Percentiles rank a stretch among this genome's conserved stretches.
phyloP scores from a whole-genome alignment of 2,113 vertebrate species.

The Zapornia atra region DNA sequence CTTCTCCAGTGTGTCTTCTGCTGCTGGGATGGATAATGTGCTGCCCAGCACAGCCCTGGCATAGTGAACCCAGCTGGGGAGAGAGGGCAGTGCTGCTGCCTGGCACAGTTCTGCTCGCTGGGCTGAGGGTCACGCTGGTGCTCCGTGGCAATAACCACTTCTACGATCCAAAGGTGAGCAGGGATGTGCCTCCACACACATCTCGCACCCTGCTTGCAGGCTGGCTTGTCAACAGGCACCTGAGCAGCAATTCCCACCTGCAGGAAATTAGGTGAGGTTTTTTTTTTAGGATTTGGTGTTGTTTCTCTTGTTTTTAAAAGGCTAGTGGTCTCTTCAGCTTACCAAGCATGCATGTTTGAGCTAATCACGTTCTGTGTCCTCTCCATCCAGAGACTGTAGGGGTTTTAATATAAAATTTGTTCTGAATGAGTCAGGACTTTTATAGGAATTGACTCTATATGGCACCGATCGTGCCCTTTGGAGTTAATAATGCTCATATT shows the following conservation, averaged over 20 bases:
- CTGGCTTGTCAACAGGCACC: not conserved
- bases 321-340: not conserved
- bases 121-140: not conserved
- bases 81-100: not conserved
- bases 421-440: not conserved
- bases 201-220: not conserved
- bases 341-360: not conserved
- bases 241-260: not conserved
- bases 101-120: not conserved
- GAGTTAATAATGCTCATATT: not conserved
- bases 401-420: not conserved
- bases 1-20: not conserved
- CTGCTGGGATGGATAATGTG: not conserved
- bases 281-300: not conserved
- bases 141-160: too few relatives aligned
- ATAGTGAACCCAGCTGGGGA: rapidly evolving
- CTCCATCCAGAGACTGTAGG: not conserved
- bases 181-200: not conserved
- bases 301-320: not conserved
- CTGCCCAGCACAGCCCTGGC: not conserved
- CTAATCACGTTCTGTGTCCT: not conserved
- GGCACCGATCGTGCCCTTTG: rapidly evolving
- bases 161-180: not conserved
- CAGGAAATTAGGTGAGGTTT: not conserved
- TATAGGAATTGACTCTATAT: not conserved